Percentiles rank a stretch among this genome's conserved stretches.
Conservation (phyloP, 2,888 invertebrate genomes). For the Dasypolia templi region DNA sequence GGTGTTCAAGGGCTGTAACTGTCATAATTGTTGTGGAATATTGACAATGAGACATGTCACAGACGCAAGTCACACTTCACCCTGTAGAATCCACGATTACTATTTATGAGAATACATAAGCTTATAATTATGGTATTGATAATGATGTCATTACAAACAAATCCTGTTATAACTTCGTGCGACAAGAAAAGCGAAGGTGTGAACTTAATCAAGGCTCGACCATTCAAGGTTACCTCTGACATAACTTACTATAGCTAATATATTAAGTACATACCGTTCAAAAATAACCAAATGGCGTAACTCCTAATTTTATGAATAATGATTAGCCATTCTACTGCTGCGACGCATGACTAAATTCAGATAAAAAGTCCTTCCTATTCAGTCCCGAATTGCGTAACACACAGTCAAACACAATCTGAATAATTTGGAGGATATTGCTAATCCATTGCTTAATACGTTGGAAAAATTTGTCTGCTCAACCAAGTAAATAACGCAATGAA, state of each 20-base stretch:
- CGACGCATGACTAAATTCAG: constrained; percentile 47
- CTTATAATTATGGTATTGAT: neutral
- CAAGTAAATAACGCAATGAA: no score
- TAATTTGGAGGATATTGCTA: no score
- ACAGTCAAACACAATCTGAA: no score
- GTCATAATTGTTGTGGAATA: no score
- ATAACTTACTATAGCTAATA: constrained; percentile 14
- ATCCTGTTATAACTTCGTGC: neutral
- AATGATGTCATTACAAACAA: constrained; percentile 3
- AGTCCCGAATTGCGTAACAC: no score
- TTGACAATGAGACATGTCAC: no score
- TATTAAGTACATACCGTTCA: neutral
- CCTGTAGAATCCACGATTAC: no score
- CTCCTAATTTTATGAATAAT: constrained; percentile 72
- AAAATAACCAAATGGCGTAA: constrained; percentile 71
- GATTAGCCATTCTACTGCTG: constrained; percentile 56
- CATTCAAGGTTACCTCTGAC: constrained; percentile 37
- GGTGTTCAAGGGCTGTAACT: no score
- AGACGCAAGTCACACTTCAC: neutral
- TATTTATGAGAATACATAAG: neutral
- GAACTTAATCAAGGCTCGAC: constrained; percentile 23
- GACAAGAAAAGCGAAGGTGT: constrained; percentile 40
- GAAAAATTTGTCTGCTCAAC: no score
- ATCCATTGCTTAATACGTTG: no score
- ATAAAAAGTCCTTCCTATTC: no score